A percentile compares a stretch with the other conserved stretches of the same genome.
Evolutionary conservation across 2,113 vertebrate species (phyloP).

Genomic region (Cyanoliseus patagonus): DNA sequence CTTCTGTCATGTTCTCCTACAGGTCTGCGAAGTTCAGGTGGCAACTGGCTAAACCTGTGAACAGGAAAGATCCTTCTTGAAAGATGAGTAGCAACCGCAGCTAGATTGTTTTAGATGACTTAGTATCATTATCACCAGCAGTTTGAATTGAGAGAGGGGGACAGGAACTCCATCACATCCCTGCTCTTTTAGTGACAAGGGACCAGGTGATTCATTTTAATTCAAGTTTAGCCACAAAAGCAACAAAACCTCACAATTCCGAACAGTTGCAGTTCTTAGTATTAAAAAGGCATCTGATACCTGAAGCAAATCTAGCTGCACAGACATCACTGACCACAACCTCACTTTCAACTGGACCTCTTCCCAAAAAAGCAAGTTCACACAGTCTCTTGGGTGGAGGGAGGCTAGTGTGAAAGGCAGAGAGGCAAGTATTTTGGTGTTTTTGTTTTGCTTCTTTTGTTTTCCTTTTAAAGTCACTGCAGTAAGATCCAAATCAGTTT

Average conservation of each 20-base stretch:
- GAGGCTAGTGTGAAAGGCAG: slow-evolving; percentile 34
- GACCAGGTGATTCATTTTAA: not conserved
- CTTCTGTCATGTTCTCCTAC: not conserved
- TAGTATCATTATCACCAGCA: not conserved
- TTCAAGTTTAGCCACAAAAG: slow-evolving; percentile 28
- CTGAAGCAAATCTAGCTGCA: slow-evolving; percentile 46
- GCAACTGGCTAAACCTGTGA: not conserved
- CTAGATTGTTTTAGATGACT: not conserved
- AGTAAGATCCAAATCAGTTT: slow-evolving; percentile 45
- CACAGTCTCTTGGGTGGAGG: not conserved
- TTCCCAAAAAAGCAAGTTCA: slow-evolving; percentile 20
- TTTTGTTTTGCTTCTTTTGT: not conserved
- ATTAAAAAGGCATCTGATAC: slow-evolving; percentile 28
- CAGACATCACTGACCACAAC: slow-evolving; percentile 27
- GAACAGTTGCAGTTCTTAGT: not conserved
- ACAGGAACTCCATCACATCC: not conserved
- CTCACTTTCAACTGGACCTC: not conserved
- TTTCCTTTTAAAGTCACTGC: slow-evolving; percentile 41
- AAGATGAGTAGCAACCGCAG: not conserved
- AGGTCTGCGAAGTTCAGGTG: not conserved
- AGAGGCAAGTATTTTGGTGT: slow-evolving; percentile 45
- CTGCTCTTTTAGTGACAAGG: not conserved
- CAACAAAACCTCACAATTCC: slow-evolving; percentile 6
- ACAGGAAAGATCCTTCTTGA: not conserved
- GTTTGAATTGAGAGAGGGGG: not conserved